A percentile compares a stretch with the other conserved stretches of the same genome.
Conservation (phyloP, 2,888 invertebrate genomes). For the Oscheius onirici region DNA sequence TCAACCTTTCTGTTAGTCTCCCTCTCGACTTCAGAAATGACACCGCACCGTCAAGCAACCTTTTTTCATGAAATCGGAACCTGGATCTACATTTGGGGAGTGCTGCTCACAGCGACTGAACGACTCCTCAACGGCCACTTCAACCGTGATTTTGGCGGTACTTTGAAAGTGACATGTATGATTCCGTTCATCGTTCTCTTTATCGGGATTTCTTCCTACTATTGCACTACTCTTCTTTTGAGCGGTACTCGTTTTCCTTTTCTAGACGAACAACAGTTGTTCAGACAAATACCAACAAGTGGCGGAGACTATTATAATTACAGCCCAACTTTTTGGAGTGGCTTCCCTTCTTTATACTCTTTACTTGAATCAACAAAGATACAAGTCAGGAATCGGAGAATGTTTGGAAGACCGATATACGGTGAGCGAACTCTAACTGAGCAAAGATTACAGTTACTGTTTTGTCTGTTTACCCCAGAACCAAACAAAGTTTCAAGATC, state of each 20-base stretch:
- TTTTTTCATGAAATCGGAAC: not conserved
- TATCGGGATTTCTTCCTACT: not conserved
- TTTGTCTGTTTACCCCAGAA: not conserved
- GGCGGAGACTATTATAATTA: not conserved
- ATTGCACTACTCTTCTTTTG: conserved; percentile 7
- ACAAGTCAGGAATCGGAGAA: not conserved
- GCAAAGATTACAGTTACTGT: not conserved
- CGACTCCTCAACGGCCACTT: not conserved
- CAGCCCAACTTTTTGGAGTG: not conserved
- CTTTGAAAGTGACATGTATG: not conserved
- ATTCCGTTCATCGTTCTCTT: not conserved
- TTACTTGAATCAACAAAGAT: not conserved
- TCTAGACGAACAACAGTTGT: not conserved
- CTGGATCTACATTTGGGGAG: not conserved
- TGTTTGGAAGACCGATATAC: not conserved
- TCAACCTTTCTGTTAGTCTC: too few relatives aligned
- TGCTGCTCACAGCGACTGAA: not conserved
- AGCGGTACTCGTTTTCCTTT: not conserved
- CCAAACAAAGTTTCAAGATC: too few relatives aligned
- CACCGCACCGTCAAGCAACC: not conserved
- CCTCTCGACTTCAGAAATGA: not conserved
- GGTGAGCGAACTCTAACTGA: too few relatives aligned
- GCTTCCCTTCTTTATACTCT: not conserved
- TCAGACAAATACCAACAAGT: not conserved
- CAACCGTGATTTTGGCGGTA: not conserved